Evolutionary conservation across 2,888 invertebrate species (phyloP).

Genomic region (Chydorus sphaericus): DNA sequence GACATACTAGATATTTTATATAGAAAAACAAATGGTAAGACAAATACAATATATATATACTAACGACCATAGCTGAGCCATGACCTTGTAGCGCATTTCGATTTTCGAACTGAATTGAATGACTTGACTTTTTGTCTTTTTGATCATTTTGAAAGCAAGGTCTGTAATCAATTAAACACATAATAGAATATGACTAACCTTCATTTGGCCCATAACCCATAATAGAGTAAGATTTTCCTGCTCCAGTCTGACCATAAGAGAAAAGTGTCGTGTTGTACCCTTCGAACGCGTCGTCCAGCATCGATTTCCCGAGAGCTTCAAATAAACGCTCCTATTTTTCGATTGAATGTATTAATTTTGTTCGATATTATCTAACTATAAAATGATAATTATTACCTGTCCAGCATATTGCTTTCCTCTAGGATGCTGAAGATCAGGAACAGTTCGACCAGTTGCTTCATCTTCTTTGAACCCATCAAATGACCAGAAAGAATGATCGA

Average conservation of each 20-base stretch:
- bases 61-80: too few relatives aligned
- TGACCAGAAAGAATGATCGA: slow-evolving; percentile 41
- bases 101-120: too few relatives aligned
- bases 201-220: slow-evolving; percentile 40
- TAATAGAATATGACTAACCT: too few relatives aligned
- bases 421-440: slow-evolving; percentile 28
- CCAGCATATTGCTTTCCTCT: slow-evolving; percentile 34
- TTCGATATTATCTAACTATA: slow-evolving; percentile 16
- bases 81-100: too few relatives aligned
- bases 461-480: slow-evolving; percentile 36
- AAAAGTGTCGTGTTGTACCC: slow-evolving; percentile 41
- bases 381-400: slow-evolving; percentile 28
- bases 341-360: not conserved
- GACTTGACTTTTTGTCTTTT: too few relatives aligned
- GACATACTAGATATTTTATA: too few relatives aligned
- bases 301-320: slow-evolving; percentile 35
- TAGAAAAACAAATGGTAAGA: too few relatives aligned
- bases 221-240: slow-evolving; percentile 41
- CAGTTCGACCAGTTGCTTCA: slow-evolving; percentile 30
- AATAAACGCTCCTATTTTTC: slow-evolving; percentile 33
- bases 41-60: too few relatives aligned
- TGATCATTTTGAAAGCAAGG: too few relatives aligned
- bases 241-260: slow-evolving; percentile 41
- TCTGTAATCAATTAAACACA: too few relatives aligned
- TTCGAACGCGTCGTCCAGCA: slow-evolving; percentile 39